These are phyloP conservation scores for Pocillopora damicornis DNA, from an alignment of 64 coral and sea anemone species.

Conservation along the genomic window DNA sequence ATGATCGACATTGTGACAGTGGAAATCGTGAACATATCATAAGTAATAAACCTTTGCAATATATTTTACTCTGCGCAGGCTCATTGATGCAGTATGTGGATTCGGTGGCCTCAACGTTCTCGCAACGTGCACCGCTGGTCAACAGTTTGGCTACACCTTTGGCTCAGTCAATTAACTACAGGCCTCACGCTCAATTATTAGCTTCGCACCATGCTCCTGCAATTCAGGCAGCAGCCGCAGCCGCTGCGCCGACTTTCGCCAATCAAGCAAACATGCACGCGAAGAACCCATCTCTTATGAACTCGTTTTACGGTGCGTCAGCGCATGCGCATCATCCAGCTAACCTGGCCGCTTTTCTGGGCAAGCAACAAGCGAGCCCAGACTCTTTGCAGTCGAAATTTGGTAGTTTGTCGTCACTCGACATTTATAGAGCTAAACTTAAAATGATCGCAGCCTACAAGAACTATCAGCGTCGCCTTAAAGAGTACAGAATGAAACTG, in stretches of 20 bases:
- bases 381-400: constrained; percentile 72
- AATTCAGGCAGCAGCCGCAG: constrained; percentile 4
- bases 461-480: constrained; percentile 77
- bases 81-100: constrained; percentile 77
- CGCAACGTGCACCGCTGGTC: constrained; percentile 51
- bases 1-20: neutral
- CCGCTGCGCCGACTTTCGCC: neutral
- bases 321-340: constrained; percentile 19
- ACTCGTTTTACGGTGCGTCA: constrained; percentile 23
- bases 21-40: neutral
- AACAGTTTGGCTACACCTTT: constrained; percentile 21
- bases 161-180: constrained; percentile 7
- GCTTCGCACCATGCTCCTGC: constrained; percentile 21
- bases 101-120: constrained; percentile 56
- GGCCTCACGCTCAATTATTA: constrained; percentile 50
- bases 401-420: constrained; percentile 71
- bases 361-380: constrained; percentile 37
- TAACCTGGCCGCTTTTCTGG: constrained; percentile 17
- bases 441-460: constrained; percentile 97
- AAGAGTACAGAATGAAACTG: constrained; percentile 58
- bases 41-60: no score
- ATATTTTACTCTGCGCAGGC: constrained; percentile 5
- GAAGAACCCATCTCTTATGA: constrained; percentile 20
- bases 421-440: constrained; percentile 71
- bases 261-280: neutral